Base-by-base conservation (phyloP, 92 coral and sea anemone species). In the Epizoanthus rinbou region DNA sequence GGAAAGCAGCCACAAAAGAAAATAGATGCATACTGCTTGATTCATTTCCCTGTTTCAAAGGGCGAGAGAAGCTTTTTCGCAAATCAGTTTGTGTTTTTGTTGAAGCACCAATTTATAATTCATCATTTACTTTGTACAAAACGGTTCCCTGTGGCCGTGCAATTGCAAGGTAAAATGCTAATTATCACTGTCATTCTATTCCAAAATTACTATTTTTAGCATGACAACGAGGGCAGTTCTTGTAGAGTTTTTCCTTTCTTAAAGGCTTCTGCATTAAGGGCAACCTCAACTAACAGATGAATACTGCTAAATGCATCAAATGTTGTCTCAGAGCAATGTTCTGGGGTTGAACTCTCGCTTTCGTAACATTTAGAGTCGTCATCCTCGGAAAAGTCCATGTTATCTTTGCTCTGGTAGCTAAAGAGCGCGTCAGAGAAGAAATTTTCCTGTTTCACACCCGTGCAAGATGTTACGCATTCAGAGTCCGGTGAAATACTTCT, bases 271-370 rank as follows among this genome's bases (percentile, higher is more conserved):
- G 94, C 89, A 84, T 97, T 97, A 79, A 97, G 75, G 0, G 99
- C 99, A 45, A 97, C 99, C 73, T 97, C 99, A 39, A 97, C 99
- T 43, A 97, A 88, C 69, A 97, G 85, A 86, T 97, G 92, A 84
- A 97, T 97, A 66, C 99, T 97, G 54, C 98, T 93, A 72, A 93
- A 93, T 69, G 95, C 98, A 82, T 93, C 98, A 70, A 91, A 57
- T 75, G 89, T 85, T 65, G 79, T 85, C 52, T 90, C 92, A 35
- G 92, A 89, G 80, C 87, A 89, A 35, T 81, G 92, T 85, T 89
- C 87, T 54, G 92, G 84, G 65, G 87, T 84, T 19, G 82, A 80
- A 70, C 92, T 85, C 75, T 76, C 87, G 69, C 84, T 74, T 82
- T 82, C 90, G 75, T 89, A 89, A 75, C 87, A 89, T 72, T 89